phyloP scores from a whole-genome alignment of 2,113 vertebrate genomes.

The Albula goreensis region DNA sequence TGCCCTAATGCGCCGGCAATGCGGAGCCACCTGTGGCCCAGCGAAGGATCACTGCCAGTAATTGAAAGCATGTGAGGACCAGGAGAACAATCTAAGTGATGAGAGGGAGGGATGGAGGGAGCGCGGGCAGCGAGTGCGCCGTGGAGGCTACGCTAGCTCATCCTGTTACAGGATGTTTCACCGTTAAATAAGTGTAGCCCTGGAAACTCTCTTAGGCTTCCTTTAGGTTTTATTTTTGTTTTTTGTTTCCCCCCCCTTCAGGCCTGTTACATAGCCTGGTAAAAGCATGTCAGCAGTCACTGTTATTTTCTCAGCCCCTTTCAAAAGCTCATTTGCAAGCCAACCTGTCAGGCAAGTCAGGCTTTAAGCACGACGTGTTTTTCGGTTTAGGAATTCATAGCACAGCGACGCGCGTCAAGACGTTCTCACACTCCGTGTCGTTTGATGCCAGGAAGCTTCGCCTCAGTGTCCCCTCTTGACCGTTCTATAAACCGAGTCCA shows the following conservation, averaged over 20 bases:
- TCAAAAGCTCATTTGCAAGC: not conserved
- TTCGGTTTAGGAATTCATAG: not conserved
- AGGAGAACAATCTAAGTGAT: constrained; percentile 9
- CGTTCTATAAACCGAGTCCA: not conserved
- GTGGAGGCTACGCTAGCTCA: not conserved
- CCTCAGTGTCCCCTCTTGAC: not conserved
- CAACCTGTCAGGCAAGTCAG: not conserved
- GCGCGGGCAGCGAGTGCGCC: not conserved
- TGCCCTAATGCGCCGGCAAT: constrained; percentile 2
- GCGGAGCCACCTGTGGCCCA: constrained; percentile 32
- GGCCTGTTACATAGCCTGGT: not conserved
- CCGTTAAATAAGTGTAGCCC: not conserved
- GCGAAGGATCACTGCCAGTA: constrained; percentile 27
- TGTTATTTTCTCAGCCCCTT: not conserved
- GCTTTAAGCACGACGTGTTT: not conserved
- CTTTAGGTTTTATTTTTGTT: constrained; percentile 39
- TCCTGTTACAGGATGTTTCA: constrained; percentile 12
- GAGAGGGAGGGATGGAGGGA: not conserved
- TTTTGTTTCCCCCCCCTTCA: not conserved
- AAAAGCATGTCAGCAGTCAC: not conserved
- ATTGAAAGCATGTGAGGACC: constrained; percentile 34
- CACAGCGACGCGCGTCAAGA: not conserved
- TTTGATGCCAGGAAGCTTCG: not conserved
- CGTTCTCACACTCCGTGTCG: not conserved
- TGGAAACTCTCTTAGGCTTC: constrained; percentile 11